These are phyloP conservation scores for Carassius auratus DNA, from an alignment of 2,113 vertebrate species.

Conservation along the genomic window DNA sequence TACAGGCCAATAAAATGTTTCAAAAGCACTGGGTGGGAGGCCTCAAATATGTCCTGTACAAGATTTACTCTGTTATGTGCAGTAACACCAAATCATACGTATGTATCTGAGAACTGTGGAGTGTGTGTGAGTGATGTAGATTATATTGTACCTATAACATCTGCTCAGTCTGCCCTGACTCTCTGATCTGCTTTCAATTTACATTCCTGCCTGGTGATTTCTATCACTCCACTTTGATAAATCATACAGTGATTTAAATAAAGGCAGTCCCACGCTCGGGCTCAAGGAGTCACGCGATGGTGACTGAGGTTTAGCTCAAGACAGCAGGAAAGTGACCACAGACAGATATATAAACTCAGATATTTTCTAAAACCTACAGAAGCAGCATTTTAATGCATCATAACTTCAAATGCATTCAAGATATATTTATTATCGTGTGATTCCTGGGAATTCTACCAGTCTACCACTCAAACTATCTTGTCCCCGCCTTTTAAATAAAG, in stretches of 20 bases:
- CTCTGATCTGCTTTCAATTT: slow-evolving; percentile 71
- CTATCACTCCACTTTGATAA: slow-evolving; percentile 69
- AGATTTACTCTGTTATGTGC: background rate
- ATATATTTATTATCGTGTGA: background rate
- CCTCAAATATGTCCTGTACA: slow-evolving; percentile 6
- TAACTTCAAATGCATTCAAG: background rate
- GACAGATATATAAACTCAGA: background rate
- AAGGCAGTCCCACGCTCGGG: slow-evolving; percentile 57
- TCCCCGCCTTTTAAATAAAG: background rate
- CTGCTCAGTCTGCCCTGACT: slow-evolving; percentile 50
- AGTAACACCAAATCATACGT: slow-evolving; percentile 23
- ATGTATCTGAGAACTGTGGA: slow-evolving; percentile 33
- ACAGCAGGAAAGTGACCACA: background rate
- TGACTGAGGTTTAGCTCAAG: slow-evolving; percentile 36
- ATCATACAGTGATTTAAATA: slow-evolving; percentile 63
- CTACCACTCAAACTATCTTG: background rate
- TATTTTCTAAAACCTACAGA: background rate
- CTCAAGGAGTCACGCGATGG: slow-evolving; percentile 62
- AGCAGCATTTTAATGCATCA: background rate
- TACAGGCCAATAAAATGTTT: background rate
- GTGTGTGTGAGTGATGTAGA: slow-evolving; percentile 47
- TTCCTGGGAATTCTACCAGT: background rate
- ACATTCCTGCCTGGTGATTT: slow-evolving; percentile 69
- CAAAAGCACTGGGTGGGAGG: background rate
- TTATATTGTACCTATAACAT: slow-evolving; percentile 59